A percentile compares a stretch with the other conserved stretches of the same genome.
Conservation (phyloP, 2,888 invertebrate genomes). For the Noctua fimbriata region DNA sequence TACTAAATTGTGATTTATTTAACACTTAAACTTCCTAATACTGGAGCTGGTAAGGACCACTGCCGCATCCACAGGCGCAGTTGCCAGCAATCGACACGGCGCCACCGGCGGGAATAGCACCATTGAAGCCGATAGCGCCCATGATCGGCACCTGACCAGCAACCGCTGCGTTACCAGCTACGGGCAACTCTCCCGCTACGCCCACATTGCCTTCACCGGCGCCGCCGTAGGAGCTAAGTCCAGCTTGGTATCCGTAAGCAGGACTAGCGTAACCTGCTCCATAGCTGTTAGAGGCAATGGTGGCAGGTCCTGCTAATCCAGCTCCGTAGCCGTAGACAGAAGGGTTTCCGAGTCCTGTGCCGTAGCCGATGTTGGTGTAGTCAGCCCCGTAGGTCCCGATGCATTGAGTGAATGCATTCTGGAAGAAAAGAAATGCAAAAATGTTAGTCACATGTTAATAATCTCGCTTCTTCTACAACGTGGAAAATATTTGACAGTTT, state of each 20-base stretch:
- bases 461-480: background rate
- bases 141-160: slow-evolving; percentile 67
- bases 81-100: slow-evolving; percentile 67
- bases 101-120: slow-evolving; percentile 69
- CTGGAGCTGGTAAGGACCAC: slow-evolving; percentile 44
- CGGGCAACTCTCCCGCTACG: slow-evolving; percentile 58
- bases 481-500: background rate
- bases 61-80: slow-evolving; percentile 62
- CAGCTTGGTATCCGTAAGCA: slow-evolving; percentile 29
- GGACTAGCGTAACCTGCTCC: slow-evolving; percentile 18
- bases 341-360: slow-evolving; percentile 15
- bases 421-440: slow-evolving; percentile 8
- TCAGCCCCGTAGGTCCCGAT: slow-evolving; percentile 28
- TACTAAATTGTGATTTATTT: slow-evolving; percentile 38
- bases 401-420: slow-evolving; percentile 37
- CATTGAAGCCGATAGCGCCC: slow-evolving; percentile 68
- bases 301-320: slow-evolving; percentile 31
- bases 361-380: slow-evolving; percentile 6
- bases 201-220: slow-evolving; percentile 61
- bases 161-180: slow-evolving; percentile 64
- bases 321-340: slow-evolving; percentile 30
- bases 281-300: slow-evolving; percentile 10
- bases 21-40: slow-evolving; percentile 29
- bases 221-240: slow-evolving; percentile 49
- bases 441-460: background rate